Base-by-base conservation (phyloP, 2,113 vertebrate species). In the Plestiodon gilberti region DNA sequence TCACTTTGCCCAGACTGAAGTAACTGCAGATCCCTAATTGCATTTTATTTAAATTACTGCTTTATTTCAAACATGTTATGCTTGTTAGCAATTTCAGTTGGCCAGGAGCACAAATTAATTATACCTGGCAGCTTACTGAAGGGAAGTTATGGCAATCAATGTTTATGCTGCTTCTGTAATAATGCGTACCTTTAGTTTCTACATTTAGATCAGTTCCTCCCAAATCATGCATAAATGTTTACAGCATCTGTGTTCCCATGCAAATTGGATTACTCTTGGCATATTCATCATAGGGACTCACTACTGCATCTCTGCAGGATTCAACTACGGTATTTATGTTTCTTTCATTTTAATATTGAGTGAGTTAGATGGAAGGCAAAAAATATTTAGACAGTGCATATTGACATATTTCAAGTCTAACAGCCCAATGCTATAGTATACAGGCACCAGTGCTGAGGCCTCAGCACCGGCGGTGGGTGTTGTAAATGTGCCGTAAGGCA, bases 1-100 rank as follows among this genome's bases (percentile, higher is more conserved):
- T 94, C 94, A 95, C 93, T 93, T 94, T 95, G 90, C 93, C 91
- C 89, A 57, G 87, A 83, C 23, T 88, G 89, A 93, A 95, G 94
- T 81, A 88, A 91, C 84, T 91, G 71, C 48, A 92, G 90, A 86
- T 93, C 43, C 38, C 69, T 93, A 95, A 94, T 91, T 95, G 91
- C 90, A 81, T 94, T 94, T 93, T 94, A 85, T 89, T 93, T 78
- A 69, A 94, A 92, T 94, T 92, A 92, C 91, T 95, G 93, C 89
- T 92, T 95, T 94, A 91, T 94, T 95, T 93, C 86, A 92, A 94
- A 89, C 93, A 90, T 89, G 91, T 91, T 95, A 93, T 88, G 91
- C 91, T 95, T 94, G 84, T 95, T 95, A 94, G 89, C 86, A 82
- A 88, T 94, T 93, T 93, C 94, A 94, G 91, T 90, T 93, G 74